Base-by-base conservation (phyloP, 2,888 invertebrate genomes). In the Halictus quadricinctus region DNA sequence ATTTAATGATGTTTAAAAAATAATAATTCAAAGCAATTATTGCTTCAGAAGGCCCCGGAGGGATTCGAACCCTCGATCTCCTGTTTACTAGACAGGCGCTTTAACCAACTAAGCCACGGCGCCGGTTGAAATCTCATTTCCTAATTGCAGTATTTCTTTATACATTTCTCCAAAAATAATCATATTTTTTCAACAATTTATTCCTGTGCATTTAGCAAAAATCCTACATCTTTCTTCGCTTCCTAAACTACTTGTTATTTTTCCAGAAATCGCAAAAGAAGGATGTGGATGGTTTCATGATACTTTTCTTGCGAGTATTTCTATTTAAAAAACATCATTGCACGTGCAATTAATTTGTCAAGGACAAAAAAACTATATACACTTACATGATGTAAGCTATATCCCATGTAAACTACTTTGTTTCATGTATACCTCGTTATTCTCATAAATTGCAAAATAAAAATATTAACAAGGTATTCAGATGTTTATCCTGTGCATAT, bases 31-130 rank as follows among this genome's bases (percentile, higher is more conserved):
- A 80, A 83, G 21, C 64, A 4, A 50, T 21, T 18, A 10, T 36
- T 43, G n/a, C 69, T 77, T 79, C 75, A 8, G 12, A 12, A 96
- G 96, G 96, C 96, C 95, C 96, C 96, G 95, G 95, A 95, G 96
- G 95, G 96, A 96, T 95, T 96, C 96, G 96, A 96, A 96, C 96
- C 95, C 96, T 95, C 95, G 96, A 96, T 96, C 96, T 96, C 96
- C 96, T 96, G 96, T 96, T 96, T 96, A 96, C 96, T 96, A 96
- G 96, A 96, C 96, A 96, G 96, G 96, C 96, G 96, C 96, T 96
- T 96, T 96, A 96, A 97, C 97, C 97, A 97, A 97, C 97, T 97
- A 97, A 97, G 97, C 96, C 96, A 96, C 96, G 95, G 95, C 96
- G 96, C 97, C 97, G 29, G 29, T 21, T 87, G 64, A 2, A 41